phyloP scores from a whole-genome alignment of 2,113 vertebrate species.

The Podarcis raffonei region DNA sequence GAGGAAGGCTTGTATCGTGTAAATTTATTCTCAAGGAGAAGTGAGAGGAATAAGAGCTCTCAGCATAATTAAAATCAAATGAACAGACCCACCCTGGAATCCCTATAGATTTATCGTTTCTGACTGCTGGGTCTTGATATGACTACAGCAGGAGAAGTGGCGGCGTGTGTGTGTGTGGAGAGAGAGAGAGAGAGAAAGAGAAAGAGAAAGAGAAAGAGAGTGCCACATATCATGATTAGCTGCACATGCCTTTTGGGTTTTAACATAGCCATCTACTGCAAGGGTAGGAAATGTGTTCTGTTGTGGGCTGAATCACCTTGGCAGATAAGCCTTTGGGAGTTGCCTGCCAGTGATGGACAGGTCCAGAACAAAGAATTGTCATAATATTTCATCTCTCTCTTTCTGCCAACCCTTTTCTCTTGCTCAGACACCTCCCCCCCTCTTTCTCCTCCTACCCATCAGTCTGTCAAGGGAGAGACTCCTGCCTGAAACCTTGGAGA shows the following conservation, averaged over 20 bases:
- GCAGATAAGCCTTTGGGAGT: neutral
- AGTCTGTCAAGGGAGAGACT: neutral
- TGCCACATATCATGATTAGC: neutral
- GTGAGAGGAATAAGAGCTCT: constrained; percentile 50
- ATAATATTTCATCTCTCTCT: neutral
- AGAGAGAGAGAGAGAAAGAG: too few species aligned
- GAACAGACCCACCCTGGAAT: neutral
- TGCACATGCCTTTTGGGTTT: neutral
- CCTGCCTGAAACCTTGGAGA: too few species aligned
- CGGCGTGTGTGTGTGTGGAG: neutral
- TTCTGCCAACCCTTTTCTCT: neutral
- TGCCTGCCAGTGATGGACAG: neutral
- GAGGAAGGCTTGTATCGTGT: constrained; percentile 56
- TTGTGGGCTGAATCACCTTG: neutral
- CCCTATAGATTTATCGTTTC: constrained; percentile 21
- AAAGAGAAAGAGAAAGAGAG: neutral
- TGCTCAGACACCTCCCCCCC: neutral
- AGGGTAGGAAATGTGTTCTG: too few species aligned
- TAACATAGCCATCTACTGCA: neutral
- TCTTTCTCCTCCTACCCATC: neutral
- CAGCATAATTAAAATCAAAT: constrained; percentile 26
- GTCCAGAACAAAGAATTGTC: neutral
- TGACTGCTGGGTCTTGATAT: neutral
- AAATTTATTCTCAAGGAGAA: constrained; percentile 69
- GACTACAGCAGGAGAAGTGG: neutral